Evolutionary conservation across 2,113 vertebrate species (phyloP).

Genomic region (Entosphenus tridentatus): DNA sequence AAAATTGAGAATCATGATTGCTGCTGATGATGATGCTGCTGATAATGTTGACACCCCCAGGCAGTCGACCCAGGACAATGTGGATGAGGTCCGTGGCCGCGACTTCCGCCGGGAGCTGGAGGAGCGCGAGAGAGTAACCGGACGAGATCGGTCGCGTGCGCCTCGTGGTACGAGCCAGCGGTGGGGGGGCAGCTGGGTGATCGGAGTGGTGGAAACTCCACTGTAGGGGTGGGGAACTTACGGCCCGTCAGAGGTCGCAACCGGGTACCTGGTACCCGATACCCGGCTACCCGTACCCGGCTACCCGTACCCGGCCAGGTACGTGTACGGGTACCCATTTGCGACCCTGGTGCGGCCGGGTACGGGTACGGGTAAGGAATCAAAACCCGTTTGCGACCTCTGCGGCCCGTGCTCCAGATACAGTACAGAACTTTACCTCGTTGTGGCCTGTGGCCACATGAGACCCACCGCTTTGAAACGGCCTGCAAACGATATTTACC

Average conservation of each 20-base stretch:
- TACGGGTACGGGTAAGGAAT: no score
- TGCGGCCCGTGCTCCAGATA: neutral
- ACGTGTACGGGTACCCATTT: no score
- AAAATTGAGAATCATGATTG: neutral
- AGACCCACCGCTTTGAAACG: no score
- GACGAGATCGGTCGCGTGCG: constrained; percentile 60
- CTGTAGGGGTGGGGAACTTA: neutral
- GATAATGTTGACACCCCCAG: constrained; percentile 18
- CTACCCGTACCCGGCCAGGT: no score
- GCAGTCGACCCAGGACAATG: constrained; percentile 78
- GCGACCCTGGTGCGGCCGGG: no score
- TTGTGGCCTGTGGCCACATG: neutral
- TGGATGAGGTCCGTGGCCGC: constrained; percentile 72
- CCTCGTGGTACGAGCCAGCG: constrained; percentile 19
- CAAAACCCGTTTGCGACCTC: no score
- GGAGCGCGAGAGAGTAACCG: constrained; percentile 58
- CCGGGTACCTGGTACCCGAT: no score
- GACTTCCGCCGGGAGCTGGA: constrained; percentile 89
- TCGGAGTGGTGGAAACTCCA: no score
- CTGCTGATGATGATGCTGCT: neutral
- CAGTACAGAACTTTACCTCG: neutral
- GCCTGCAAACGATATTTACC: no score
- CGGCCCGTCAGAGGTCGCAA: no score
- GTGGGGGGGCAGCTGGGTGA: no score
- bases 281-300: no score